A percentile compares a stretch with the other conserved stretches of the same genome.
These are phyloP conservation scores for Bugulina stolonifera DNA, from an alignment of 2,888 invertebrate genomes.

Conservation along the genomic window DNA sequence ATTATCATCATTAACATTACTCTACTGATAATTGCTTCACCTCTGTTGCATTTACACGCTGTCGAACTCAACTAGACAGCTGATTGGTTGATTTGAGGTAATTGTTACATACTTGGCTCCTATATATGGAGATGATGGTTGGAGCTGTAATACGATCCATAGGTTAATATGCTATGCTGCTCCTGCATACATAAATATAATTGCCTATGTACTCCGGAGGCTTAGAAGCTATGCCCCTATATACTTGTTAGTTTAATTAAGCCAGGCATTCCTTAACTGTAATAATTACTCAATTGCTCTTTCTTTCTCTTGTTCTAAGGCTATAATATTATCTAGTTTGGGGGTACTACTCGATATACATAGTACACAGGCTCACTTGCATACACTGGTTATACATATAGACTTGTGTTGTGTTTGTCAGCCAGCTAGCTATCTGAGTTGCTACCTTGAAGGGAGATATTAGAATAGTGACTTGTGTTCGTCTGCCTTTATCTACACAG, in stretches of 20 bases:
- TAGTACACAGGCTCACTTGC: neutral
- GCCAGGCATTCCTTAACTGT: neutral
- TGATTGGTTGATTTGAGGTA: neutral
- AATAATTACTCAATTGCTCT: neutral
- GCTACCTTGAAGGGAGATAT: too few relatives aligned
- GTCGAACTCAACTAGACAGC: neutral
- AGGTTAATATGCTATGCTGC: neutral
- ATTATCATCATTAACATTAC: neutral
- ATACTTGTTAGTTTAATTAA: neutral
- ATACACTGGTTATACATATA: neutral
- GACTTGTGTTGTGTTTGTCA: neutral
- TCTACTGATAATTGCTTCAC: neutral
- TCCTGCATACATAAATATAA: neutral
- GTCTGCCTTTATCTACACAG: too few relatives aligned
- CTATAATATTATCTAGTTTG: neutral
- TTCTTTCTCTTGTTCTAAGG: neutral
- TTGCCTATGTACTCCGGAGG: neutral
- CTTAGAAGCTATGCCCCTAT: neutral
- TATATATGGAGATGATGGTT: neutral
- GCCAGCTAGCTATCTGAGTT: too few relatives aligned
- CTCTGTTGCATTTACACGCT: neutral
- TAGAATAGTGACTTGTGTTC: too few relatives aligned
- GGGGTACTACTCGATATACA: neutral
- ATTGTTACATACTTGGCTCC: neutral
- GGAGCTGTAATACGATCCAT: neutral